These are phyloP conservation scores for Rugalucina vietnamica DNA, from an alignment of 2,888 invertebrate species.

Conservation along the genomic window DNA sequence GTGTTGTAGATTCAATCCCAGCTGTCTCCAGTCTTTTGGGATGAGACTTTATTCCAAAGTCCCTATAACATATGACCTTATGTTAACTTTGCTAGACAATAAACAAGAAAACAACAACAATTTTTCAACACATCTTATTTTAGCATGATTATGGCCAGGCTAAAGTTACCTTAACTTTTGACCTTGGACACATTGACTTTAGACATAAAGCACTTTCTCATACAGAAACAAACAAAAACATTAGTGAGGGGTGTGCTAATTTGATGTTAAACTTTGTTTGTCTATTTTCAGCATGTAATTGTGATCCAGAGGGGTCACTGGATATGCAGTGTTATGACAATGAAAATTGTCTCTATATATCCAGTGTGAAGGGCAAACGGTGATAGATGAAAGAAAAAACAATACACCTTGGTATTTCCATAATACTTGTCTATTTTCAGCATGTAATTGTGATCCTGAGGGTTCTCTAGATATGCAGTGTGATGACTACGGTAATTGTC, in stretches of 20 bases:
- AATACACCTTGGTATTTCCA: conserved; percentile 90
- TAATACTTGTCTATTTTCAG: conserved; percentile 79
- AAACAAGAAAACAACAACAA: no score
- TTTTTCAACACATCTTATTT: no score
- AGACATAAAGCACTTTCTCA: not conserved
- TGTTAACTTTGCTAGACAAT: no score
- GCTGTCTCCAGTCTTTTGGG: no score
- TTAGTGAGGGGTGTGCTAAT: no score
- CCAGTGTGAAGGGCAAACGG: conserved; percentile 92
- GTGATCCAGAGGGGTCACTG: conserved; percentile 91
- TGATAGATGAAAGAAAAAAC: conserved; percentile 98
- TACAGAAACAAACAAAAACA: not conserved
- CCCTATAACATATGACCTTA: no score
- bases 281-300: conserved; percentile 88
- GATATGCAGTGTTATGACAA: conserved; percentile 92
- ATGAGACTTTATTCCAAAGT: no score
- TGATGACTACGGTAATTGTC: conserved; percentile 88
- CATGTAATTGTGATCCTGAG: conserved; percentile 95
- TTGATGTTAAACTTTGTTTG: not conserved
- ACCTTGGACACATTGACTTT: not conserved
- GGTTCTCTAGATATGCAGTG: conserved; percentile 94
- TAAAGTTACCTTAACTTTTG: not conserved
- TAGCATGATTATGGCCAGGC: no score
- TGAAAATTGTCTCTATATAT: conserved; percentile 87
- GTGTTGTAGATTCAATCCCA: no score